Percentiles rank a stretch among this genome's conserved stretches.
phyloP scores from a whole-genome alignment of 2,888 invertebrate genomes.

The Bunonema sp. region DNA sequence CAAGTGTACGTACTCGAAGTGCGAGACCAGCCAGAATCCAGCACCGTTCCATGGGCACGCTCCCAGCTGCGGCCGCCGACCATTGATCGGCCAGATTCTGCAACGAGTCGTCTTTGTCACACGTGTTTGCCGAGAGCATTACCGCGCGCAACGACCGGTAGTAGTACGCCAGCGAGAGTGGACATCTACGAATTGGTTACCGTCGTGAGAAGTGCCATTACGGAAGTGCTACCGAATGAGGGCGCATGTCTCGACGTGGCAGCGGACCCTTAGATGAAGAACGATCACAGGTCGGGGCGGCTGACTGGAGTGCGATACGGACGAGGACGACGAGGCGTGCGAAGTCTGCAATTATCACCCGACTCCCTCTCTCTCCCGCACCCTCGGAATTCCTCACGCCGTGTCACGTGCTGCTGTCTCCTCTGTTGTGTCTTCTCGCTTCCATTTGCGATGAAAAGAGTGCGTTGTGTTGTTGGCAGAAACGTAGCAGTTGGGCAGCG shows the following conservation, averaged over 20 bases:
- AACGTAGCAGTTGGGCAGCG: too few relatives aligned
- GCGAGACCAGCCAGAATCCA: conserved; percentile 73
- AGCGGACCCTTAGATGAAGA: conserved; percentile 30
- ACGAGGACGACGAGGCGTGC: too few relatives aligned
- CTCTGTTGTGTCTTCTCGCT: too few relatives aligned
- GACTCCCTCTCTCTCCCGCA: too few relatives aligned
- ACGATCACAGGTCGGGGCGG: conserved; percentile 25
- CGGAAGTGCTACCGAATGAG: neutral
- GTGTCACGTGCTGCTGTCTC: too few relatives aligned
- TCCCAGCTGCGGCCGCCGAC: conserved; percentile 41
- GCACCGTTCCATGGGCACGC: conserved; percentile 49
- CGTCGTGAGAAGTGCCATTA: neutral
- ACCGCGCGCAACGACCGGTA: conserved; percentile 80
- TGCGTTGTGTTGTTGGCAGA: too few relatives aligned
- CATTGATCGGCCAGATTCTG: conserved; percentile 59
- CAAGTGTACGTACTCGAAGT: conserved; percentile 58
- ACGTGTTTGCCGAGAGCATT: too few relatives aligned
- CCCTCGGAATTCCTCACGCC: too few relatives aligned
- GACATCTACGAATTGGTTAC: conserved; percentile 59
- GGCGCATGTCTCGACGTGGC: conserved; percentile 32
- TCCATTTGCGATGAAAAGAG: too few relatives aligned
- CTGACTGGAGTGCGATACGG: too few relatives aligned
- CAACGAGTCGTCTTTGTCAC: too few relatives aligned
- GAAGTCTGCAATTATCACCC: too few relatives aligned
- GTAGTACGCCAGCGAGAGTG: conserved; percentile 77